Evolutionary conservation across 1,140 invertebrate species (phyloP).

Genomic region (Atta texana): DNA sequence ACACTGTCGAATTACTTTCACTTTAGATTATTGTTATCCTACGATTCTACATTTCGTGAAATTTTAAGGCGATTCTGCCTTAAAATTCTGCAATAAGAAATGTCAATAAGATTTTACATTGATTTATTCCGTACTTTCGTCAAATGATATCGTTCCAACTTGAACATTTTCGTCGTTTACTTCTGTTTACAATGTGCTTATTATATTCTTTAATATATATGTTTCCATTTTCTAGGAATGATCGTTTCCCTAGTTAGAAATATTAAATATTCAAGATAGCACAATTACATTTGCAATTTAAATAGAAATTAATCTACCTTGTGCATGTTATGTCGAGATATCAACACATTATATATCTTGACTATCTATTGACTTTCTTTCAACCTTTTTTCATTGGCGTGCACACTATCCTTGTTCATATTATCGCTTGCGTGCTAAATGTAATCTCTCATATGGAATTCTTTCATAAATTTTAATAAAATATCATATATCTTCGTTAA

Average conservation of each 20-base stretch:
- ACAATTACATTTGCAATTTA: slow-evolving; percentile 52
- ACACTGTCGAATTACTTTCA: neutral
- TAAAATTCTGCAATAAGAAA: neutral
- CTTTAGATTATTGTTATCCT: neutral
- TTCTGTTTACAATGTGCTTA: neutral
- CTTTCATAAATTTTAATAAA: slow-evolving; percentile 20
- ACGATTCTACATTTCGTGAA: neutral
- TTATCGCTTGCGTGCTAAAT: slow-evolving; percentile 42
- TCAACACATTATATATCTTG: slow-evolving; percentile 41
- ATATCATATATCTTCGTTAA: neutral
- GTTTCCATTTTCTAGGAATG: slow-evolving; percentile 8
- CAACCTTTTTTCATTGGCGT: neutral
- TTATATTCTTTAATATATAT: slow-evolving; percentile 1
- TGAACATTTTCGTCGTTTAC: neutral
- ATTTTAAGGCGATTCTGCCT: neutral
- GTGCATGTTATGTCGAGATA: slow-evolving; percentile 36
- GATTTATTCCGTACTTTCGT: neutral
- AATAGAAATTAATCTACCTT: slow-evolving; percentile 36
- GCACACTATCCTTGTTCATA: neutral
- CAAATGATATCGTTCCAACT: neutral
- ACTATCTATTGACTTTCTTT: slow-evolving; percentile 30
- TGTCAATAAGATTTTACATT: neutral
- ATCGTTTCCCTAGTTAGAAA: neutral
- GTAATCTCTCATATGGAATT: neutral
- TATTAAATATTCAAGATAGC: slow-evolving; percentile 43